These are phyloP conservation scores for Drosophila willistoni DNA, from an alignment of 1,140 invertebrate genomes.

Conservation along the genomic window DNA sequence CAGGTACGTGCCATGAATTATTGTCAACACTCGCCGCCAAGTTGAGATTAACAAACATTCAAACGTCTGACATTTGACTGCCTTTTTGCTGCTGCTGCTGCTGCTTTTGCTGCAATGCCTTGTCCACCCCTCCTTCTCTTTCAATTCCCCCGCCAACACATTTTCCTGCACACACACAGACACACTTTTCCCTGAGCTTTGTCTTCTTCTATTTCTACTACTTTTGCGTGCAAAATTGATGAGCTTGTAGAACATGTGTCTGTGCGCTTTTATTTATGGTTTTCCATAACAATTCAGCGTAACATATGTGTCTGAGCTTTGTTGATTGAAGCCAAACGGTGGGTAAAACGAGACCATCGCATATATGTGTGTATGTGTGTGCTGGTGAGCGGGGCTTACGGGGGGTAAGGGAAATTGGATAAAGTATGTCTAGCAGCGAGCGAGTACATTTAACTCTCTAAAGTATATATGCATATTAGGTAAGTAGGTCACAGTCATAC, in stretches of 20 bases:
- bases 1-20: conserved; percentile 78
- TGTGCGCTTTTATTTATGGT: conserved; percentile 77
- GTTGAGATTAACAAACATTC: conserved; percentile 76
- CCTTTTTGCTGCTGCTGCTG: conserved; percentile 1
- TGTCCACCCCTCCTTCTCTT: neutral
- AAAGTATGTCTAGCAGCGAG: conserved; percentile 21
- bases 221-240: conserved; percentile 64
- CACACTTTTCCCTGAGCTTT: neutral
- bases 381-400: too few species aligned
- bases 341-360: neutral
- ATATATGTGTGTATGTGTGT: too few species aligned
- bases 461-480: conserved; percentile 13
- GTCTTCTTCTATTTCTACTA: conserved; percentile 19
- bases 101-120: neutral
- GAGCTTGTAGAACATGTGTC: conserved; percentile 78
- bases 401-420: conserved; percentile 31
- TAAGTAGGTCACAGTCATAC: conserved; percentile 20
- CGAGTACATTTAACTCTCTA: conserved; percentile 6
- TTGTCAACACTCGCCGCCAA: conserved; percentile 67
- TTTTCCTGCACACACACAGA: neutral
- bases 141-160: neutral
- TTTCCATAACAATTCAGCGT: conserved; percentile 77
- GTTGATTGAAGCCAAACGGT: conserved; percentile 65
- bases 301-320: conserved; percentile 70
- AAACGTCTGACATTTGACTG: conserved; percentile 67